These are phyloP conservation scores for Amblyraja radiata DNA, from an alignment of 2,797 vertebrate genomes.

Conservation along the genomic window DNA sequence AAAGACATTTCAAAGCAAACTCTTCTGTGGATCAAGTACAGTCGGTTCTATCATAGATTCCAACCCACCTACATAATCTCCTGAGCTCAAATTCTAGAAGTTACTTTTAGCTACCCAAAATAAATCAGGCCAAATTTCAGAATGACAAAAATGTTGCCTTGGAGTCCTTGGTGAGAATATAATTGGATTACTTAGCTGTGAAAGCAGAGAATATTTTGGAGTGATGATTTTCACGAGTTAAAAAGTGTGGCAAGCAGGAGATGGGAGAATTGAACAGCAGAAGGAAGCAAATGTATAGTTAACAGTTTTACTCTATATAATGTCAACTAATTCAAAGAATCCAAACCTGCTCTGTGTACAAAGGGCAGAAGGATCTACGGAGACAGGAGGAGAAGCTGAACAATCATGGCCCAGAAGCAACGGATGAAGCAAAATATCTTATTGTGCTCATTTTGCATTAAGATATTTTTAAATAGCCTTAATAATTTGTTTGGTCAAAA, in stretches of 20 bases:
- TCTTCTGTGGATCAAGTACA: background rate
- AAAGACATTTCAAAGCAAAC: background rate
- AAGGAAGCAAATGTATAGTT: background rate
- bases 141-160: background rate
- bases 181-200: background rate
- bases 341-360: background rate
- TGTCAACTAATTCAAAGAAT: background rate
- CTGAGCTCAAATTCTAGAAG: background rate
- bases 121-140: background rate
- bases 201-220: background rate
- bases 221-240: background rate
- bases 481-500: background rate
- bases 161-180: background rate
- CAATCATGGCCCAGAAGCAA: background rate
- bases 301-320: background rate
- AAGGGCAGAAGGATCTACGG: background rate
- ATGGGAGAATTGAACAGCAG: background rate
- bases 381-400: background rate
- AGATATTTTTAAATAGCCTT: background rate
- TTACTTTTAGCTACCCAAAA: background rate
- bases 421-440: too few species aligned
- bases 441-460: background rate
- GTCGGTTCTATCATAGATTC: background rate
- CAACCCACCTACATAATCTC: background rate
- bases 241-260: background rate